These are phyloP conservation scores for Falco concolor DNA, from an alignment of 2,797 vertebrate species.

Conservation along the genomic window DNA sequence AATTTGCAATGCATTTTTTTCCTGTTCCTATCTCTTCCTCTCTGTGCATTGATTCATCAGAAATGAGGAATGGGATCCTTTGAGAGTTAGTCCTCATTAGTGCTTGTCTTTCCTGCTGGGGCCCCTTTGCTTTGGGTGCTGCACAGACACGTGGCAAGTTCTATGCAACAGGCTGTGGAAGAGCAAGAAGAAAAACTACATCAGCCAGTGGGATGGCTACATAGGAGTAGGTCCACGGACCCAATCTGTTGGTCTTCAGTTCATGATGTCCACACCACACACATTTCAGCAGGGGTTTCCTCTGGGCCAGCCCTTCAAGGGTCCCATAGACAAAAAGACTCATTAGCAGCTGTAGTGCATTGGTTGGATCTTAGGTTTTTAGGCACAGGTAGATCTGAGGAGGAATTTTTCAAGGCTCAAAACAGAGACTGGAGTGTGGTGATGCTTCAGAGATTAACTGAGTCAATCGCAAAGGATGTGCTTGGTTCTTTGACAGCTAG, in stretches of 20 bases:
- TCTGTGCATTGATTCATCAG: not conserved
- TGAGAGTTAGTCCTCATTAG: not conserved
- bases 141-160: fast-evolving
- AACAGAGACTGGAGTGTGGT: not conserved
- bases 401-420: not conserved
- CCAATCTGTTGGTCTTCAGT: not conserved
- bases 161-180: not conserved
- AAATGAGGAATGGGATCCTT: not conserved
- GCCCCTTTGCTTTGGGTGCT: not conserved
- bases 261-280: not conserved
- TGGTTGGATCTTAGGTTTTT: not conserved
- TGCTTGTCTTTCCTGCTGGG: not conserved
- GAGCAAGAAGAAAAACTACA: not conserved
- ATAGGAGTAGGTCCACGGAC: not conserved
- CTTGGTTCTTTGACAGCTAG: not conserved
- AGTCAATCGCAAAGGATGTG: not conserved
- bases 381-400: not conserved
- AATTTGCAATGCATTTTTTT: not conserved
- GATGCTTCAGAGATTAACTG: not conserved
- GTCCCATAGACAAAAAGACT: not conserved
- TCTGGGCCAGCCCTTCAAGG: not conserved
- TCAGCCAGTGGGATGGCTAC: not conserved
- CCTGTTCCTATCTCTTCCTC: not conserved
- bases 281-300: not conserved
- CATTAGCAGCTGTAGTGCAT: not conserved